Base-by-base conservation (phyloP, 1,140 invertebrate genomes). In the Pteromalus puparum region DNA sequence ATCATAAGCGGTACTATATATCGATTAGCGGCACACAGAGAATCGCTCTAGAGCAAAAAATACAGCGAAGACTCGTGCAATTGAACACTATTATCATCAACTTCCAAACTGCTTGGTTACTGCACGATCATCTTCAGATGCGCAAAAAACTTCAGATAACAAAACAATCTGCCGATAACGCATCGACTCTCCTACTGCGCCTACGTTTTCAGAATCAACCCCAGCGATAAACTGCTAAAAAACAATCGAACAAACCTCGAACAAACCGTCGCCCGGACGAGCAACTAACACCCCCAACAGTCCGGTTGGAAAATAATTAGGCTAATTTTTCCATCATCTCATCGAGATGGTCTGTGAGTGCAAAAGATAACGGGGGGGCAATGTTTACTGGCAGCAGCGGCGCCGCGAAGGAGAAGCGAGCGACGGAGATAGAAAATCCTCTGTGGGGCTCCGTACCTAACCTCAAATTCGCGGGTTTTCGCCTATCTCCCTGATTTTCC, bases 331-430 rank as follows among this genome's bases (percentile, higher is more conserved):
- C 53, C 21, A 13, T 70, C 26, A 70, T 70, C 67, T 70, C 26
- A 26, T 30, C 67, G 53, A 70, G 67, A 70, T 70, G 67, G 26
- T 5, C 53, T 15, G 21, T 61, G 3, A n/a, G 21, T 6, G 21
- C 21, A 1, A 61, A 61, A 61, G 53, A 61, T 61, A n/a, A 61
- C 53, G 53, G 26, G 26, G 26, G 67, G 34, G 26, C 21, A 81
- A 81, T 81, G 70, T 81, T 81, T 81, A 81, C 68, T 81, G 80
- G 80, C 28, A 61, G 68, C 80, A 4, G 67, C 78, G 67, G 42
- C 68, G 42, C 68, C 68, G 70, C 46, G 68, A 38, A 53, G 46
- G 48, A 68, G n/a, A 53, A 13, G 12, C 42, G 67, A 34, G 68
- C 34, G 67, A 82, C 48, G 38, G 18, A 82, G 28, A 82, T 53